These are phyloP conservation scores for Sepioteuthis lessoniana DNA, from an alignment of 2,888 invertebrate species.

Conservation along the genomic window DNA sequence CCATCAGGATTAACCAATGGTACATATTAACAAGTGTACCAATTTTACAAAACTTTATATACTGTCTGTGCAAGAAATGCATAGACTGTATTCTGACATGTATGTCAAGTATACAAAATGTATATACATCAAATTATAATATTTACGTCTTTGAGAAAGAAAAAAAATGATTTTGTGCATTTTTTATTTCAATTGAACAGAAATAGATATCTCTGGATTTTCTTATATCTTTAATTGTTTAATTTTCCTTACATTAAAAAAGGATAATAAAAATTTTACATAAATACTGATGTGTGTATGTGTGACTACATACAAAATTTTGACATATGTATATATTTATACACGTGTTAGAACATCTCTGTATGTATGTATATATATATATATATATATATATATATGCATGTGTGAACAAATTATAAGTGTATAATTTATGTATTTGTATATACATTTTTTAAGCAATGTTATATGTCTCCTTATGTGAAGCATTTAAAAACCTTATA, in stretches of 20 bases:
- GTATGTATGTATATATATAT: background rate
- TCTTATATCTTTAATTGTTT: background rate
- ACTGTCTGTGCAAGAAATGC: background rate
- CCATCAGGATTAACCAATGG: background rate
- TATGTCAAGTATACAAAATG: background rate
- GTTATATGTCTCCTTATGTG: background rate
- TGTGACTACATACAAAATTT: background rate
- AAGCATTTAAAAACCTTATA: background rate
- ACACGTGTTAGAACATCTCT: background rate
- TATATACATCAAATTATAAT: background rate
- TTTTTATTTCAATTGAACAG: background rate
- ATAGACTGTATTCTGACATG: background rate
- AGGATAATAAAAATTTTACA: background rate
- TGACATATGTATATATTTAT: background rate
- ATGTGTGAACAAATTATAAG: background rate
- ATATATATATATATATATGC: background rate
- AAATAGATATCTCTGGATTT: background rate
- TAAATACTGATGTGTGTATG: constrained; percentile 16
- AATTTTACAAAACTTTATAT: background rate
- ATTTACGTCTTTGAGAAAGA: too few relatives aligned
- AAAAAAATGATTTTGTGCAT: background rate
- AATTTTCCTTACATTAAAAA: background rate
- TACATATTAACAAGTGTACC: background rate
- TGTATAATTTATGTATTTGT: background rate
- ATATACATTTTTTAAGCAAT: background rate